Conservation (phyloP, 92 coral and sea anemone genomes). For the Chrysogorgia sp. region DNA sequence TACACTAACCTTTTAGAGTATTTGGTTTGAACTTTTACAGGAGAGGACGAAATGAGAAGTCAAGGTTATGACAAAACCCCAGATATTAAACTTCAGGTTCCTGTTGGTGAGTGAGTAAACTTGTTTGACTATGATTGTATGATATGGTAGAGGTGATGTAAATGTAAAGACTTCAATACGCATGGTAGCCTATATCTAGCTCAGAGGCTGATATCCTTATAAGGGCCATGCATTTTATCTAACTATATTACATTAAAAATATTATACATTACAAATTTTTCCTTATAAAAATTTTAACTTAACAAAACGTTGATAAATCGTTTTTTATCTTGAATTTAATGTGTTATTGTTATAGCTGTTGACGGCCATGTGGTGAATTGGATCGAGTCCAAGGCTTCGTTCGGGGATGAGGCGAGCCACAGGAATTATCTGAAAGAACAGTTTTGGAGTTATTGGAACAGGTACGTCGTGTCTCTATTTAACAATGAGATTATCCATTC, state of each 20-base stretch:
- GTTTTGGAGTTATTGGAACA: conserved; percentile 99
- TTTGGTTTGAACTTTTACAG: too few relatives aligned
- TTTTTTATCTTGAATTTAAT: not conserved
- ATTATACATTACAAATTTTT: too few relatives aligned
- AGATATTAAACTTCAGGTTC: conserved; percentile 96
- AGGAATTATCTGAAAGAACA: conserved; percentile 91
- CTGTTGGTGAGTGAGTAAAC: conserved; percentile 69
- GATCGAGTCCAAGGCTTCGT: conserved; percentile 98
- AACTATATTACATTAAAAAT: too few relatives aligned
- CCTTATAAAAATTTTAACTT: too few relatives aligned
- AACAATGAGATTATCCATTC: too few relatives aligned
- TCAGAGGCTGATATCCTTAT: too few relatives aligned
- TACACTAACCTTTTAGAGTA: too few relatives aligned
- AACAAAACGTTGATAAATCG: too few relatives aligned
- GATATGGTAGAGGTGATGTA: not conserved
- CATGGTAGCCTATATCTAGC: too few relatives aligned
- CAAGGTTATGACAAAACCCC: conserved; percentile 99
- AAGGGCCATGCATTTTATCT: too few relatives aligned
- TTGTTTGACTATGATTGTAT: not conserved
- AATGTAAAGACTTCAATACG: not conserved
- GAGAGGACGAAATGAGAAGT: conserved; percentile 92
- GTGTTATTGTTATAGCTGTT: conserved; percentile 66
- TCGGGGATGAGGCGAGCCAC: conserved; percentile 95
- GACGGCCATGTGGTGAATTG: conserved; percentile 94
- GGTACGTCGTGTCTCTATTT: conserved; percentile 49